A percentile compares a stretch with the other conserved stretches of the same genome.
Conservation (phyloP, 1,140 invertebrate genomes). For the Ostrea denselamellosa region DNA sequence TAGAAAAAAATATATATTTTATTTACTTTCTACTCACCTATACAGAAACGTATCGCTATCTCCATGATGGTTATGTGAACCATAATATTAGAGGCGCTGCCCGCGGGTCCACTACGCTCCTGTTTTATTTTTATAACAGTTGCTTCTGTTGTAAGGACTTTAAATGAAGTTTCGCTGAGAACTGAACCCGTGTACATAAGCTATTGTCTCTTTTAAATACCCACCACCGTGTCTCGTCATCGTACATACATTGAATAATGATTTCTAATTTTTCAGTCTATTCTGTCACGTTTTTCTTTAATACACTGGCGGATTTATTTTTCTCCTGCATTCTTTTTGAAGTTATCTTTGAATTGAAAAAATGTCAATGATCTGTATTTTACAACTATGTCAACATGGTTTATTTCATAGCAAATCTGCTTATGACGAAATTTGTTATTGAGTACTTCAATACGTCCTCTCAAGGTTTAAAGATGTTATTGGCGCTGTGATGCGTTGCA, state of each 20-base stretch:
- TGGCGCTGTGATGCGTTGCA: background rate
- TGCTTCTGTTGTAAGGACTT: constrained; percentile 1
- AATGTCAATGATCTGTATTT: background rate
- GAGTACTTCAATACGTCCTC: background rate
- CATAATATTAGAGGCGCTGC: background rate
- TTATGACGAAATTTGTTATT: background rate
- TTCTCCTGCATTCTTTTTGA: background rate
- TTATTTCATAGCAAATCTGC: background rate
- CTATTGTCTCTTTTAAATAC: constrained; percentile 35
- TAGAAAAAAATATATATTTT: too few relatives aligned
- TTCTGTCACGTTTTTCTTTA: background rate
- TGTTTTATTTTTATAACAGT: background rate
- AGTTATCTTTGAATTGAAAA: background rate
- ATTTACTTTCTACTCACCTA: background rate
- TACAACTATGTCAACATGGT: background rate
- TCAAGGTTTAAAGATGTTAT: background rate
- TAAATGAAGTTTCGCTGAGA: constrained; percentile 14
- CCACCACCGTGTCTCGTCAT: background rate
- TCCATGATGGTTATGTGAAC: background rate
- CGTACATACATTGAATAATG: background rate
- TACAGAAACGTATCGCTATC: background rate
- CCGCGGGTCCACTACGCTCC: background rate
- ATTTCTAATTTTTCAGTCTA: background rate
- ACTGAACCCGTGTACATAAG: background rate
- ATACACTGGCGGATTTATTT: background rate